Conservation (phyloP, 2,113 vertebrate species). For the Serinus canaria region DNA sequence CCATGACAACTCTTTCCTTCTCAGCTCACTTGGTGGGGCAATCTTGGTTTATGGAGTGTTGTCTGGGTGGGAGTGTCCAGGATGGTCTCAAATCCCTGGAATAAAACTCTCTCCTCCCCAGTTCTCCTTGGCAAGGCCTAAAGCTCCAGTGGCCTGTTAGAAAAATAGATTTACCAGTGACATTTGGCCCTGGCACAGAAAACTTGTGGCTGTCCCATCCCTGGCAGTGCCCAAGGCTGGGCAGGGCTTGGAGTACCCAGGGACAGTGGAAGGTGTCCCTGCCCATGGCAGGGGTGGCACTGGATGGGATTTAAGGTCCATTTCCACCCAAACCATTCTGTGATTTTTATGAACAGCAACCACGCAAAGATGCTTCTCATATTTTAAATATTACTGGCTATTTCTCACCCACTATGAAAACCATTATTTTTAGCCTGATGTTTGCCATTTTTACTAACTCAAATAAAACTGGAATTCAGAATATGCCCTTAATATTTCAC, state of each 20-base stretch:
- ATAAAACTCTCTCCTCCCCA: neutral
- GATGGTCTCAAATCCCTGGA: neutral
- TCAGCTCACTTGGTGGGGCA: neutral
- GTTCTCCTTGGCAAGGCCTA: neutral
- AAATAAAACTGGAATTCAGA: neutral
- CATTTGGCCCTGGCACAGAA: neutral
- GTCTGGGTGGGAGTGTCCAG: rapidly evolving
- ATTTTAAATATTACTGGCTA: neutral
- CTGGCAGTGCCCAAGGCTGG: neutral
- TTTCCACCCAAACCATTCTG: neutral
- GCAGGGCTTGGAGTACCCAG: rapidly evolving
- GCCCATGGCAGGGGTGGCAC: neutral
- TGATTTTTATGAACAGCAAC: neutral
- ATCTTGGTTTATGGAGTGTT: rapidly evolving
- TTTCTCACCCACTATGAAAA: neutral
- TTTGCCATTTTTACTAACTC: neutral
- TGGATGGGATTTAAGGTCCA: neutral
- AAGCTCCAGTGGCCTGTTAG: neutral
- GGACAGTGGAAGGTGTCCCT: neutral
- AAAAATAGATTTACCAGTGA: neutral
- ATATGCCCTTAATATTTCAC: neutral
- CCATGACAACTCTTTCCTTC: neutral
- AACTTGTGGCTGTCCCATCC: neutral
- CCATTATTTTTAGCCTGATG: neutral
- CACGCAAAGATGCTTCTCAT: neutral